Conservation (phyloP, 2,113 vertebrate species). For the cattle (Bos taurus) region DNA sequence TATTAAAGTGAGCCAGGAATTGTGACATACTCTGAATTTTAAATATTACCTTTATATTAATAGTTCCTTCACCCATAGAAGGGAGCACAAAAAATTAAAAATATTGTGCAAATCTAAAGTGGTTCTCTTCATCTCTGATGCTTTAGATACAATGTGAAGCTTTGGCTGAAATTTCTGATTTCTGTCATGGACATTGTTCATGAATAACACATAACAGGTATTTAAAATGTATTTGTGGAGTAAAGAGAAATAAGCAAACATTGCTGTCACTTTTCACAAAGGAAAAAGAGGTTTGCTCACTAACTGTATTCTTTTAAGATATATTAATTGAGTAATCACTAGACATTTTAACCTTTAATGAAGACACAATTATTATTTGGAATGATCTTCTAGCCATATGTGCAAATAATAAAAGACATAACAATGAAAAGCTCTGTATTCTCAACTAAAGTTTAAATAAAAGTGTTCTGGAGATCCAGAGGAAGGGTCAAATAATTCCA, state of each 20-base stretch:
- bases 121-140: slow-evolving; percentile 1
- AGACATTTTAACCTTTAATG: not conserved
- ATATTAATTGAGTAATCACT: not conserved
- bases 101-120: slow-evolving; percentile 38
- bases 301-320: not conserved
- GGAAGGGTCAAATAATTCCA: not conserved
- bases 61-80: slow-evolving; percentile 54
- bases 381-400: not conserved
- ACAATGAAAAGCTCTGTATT: not conserved
- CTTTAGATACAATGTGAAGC: not conserved
- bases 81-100: slow-evolving; percentile 54
- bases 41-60: slow-evolving; percentile 51
- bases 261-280: not conserved
- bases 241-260: not conserved
- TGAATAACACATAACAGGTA: not conserved
- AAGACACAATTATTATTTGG: not conserved
- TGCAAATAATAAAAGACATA: not conserved
- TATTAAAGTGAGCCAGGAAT: slow-evolving; percentile 72
- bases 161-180: not conserved
- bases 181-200: not conserved
- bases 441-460: not conserved
- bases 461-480: not conserved
- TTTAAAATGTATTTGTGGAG: not conserved
- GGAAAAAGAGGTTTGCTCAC: not conserved
- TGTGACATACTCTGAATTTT: slow-evolving; percentile 54